phyloP scores from a whole-genome alignment of 2,888 invertebrate genomes.

The Amiota mariae region DNA sequence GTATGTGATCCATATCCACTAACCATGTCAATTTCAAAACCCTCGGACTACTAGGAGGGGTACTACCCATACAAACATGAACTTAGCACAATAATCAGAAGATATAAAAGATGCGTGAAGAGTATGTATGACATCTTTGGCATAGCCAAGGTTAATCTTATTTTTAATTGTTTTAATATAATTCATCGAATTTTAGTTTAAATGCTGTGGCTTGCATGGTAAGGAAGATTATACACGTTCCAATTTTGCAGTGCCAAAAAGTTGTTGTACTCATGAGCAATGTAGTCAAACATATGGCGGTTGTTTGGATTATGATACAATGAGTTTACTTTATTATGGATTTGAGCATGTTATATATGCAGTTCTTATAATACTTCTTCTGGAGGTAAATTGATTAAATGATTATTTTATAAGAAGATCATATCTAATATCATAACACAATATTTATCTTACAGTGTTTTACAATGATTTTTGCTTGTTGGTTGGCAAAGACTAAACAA shows the following conservation, averaged over 20 bases:
- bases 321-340: neutral
- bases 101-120: too few species aligned
- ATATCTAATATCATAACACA: neutral
- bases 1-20: too few species aligned
- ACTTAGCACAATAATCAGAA: too few species aligned
- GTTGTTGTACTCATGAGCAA: neutral
- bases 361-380: neutral
- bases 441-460: neutral
- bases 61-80: too few species aligned
- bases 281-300: neutral
- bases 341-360: neutral
- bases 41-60: too few species aligned
- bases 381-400: neutral
- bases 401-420: neutral
- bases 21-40: too few species aligned
- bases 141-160: too few species aligned
- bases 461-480: constrained; percentile 1
- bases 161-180: too few species aligned
- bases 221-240: neutral
- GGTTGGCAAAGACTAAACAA: neutral
- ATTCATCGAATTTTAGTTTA: neutral
- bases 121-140: too few species aligned
- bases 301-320: neutral
- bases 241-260: neutral
- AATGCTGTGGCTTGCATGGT: neutral